Evolutionary conservation across 1,140 invertebrate genomes (phyloP).

Genomic region (Phortica variegata): DNA sequence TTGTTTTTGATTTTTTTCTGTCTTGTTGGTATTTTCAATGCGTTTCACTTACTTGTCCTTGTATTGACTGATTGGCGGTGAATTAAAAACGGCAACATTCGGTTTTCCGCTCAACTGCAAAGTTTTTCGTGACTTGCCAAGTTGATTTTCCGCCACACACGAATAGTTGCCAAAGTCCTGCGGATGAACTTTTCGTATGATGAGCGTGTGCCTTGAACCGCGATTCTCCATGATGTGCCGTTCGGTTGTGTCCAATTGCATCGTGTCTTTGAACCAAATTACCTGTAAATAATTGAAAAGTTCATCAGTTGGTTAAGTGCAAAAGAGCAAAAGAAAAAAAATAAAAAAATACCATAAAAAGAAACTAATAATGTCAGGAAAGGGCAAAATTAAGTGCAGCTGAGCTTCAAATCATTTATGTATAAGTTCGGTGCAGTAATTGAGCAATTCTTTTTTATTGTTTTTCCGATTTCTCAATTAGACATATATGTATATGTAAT

Average conservation of each 20-base stretch:
- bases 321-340: no score
- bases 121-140: conserved; percentile 65
- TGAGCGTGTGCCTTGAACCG: conserved; percentile 65
- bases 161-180: conserved; percentile 72
- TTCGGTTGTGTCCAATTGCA: conserved; percentile 68
- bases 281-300: conserved; percentile 61
- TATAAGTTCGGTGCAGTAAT: no score
- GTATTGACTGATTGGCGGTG: conserved; percentile 63
- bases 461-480: no score
- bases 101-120: conserved; percentile 69
- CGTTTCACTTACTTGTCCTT: conserved; percentile 59
- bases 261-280: conserved; percentile 68
- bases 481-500: no score
- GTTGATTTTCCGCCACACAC: conserved; percentile 68
- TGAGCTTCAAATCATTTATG: no score
- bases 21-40: neutral
- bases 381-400: no score
- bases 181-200: conserved; percentile 67
- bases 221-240: conserved; percentile 65
- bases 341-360: no score
- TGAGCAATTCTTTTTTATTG: no score
- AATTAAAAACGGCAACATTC: conserved; percentile 65
- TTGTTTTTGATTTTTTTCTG: no score
- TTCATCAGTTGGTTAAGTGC: conserved; percentile 45
- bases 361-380: no score